Evolutionary conservation across 53 echinoderm and acorn worm species (phyloP).

Genomic region (Astropecten irregularis): DNA sequence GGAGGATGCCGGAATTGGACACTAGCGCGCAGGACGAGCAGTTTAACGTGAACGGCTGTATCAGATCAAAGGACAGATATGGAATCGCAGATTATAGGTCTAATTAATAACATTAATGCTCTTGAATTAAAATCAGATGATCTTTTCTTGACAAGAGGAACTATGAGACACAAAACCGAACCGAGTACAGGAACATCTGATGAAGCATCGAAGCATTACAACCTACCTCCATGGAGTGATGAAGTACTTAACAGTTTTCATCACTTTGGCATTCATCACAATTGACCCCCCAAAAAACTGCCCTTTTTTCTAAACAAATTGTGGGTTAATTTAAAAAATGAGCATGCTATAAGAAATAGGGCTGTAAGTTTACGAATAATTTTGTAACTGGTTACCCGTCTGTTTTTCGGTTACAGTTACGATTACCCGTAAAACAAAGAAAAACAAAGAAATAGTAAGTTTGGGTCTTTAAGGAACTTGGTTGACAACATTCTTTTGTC

Average conservation of each 20-base stretch:
- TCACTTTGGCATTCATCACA: too few species aligned
- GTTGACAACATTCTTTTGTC: too few species aligned
- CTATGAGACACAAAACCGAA: neutral
- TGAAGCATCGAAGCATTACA: neutral
- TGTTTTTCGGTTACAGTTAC: too few species aligned
- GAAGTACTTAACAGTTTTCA: neutral
- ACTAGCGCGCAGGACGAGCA: slow-evolving; percentile 77
- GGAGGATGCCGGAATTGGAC: slow-evolving; percentile 73
- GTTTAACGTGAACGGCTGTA: slow-evolving; percentile 57
- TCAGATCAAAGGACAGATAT: neutral
- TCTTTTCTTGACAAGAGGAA: neutral
- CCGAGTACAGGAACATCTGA: neutral
- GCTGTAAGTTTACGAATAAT: too few species aligned
- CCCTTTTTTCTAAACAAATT: too few species aligned
- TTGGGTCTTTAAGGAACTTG: too few species aligned
- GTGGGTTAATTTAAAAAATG: too few species aligned
- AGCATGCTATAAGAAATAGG: too few species aligned
- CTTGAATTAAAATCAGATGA: neutral
- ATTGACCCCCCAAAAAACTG: too few species aligned
- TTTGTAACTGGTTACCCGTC: too few species aligned
- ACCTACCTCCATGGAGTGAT: neutral
- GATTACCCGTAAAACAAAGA: too few species aligned
- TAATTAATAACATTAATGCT: neutral
- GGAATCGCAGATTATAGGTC: neutral
- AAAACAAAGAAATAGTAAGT: too few species aligned